A percentile compares a stretch with the other conserved stretches of the same genome.
Evolutionary conservation across 1,140 invertebrate genomes (phyloP).

Genomic region (Helicoverpa armigera): DNA sequence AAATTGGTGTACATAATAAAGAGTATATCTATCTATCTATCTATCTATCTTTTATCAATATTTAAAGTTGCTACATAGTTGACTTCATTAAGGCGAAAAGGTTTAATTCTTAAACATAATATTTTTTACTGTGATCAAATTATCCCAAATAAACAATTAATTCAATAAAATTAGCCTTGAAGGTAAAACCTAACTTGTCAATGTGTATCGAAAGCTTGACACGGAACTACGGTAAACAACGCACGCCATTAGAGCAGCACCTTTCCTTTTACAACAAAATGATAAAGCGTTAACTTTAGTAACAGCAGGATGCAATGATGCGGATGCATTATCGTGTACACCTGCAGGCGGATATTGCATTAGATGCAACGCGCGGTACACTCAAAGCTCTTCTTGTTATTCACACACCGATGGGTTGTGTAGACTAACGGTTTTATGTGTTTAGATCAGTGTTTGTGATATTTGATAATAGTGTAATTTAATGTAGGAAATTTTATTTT

Average conservation of each 20-base stretch:
- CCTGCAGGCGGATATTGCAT: constrained; percentile 77
- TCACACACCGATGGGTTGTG: constrained; percentile 55
- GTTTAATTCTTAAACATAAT: not conserved
- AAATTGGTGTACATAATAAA: too few species aligned
- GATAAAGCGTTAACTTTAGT: constrained; percentile 44
- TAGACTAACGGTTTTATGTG: constrained; percentile 56
- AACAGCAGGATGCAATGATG: constrained; percentile 62
- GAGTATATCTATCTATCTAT: too few species aligned
- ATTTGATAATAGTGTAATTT: not conserved
- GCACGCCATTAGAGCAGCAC: constrained; percentile 13
- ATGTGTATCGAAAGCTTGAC: constrained; percentile 5
- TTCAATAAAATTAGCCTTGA: not conserved
- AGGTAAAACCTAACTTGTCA: not conserved
- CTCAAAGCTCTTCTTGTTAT: constrained; percentile 71
- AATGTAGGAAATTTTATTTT: not conserved
- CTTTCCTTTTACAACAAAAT: constrained; percentile 41
- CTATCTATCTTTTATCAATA: too few species aligned
- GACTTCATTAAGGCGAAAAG: too few species aligned
- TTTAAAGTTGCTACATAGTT: not conserved
- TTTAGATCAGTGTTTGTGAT: not conserved
- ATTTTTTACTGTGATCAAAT: not conserved
- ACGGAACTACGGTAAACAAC: not conserved
- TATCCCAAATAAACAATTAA: not conserved
- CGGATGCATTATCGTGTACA: constrained; percentile 68
- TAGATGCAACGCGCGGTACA: constrained; percentile 63